Conservation (phyloP, 2,113 vertebrate species). For the Acrocephalus arundinaceus region DNA sequence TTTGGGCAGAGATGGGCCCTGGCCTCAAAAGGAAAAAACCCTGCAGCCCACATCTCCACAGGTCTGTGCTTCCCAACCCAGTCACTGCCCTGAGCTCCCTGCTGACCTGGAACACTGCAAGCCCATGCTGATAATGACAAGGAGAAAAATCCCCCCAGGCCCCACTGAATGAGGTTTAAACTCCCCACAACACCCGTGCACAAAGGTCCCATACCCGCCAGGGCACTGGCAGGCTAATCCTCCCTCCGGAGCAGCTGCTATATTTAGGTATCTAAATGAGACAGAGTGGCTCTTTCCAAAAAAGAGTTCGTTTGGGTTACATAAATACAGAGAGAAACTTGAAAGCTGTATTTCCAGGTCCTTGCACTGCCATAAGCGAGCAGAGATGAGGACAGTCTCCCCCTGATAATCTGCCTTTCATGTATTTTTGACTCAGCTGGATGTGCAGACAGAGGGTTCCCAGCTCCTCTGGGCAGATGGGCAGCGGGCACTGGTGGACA, state of each 20-base stretch:
- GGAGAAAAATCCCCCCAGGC: not conserved
- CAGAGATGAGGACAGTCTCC: not conserved
- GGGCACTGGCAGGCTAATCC: not conserved
- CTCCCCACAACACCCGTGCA: not conserved
- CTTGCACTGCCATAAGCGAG: not conserved
- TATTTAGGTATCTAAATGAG: constrained; percentile 52
- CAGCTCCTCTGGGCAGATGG: not conserved
- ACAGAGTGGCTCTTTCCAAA: constrained; percentile 37
- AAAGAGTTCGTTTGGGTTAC: constrained; percentile 55
- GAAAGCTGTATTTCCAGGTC: constrained; percentile 45
- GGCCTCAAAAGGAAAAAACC: not conserved
- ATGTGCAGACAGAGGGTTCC: not conserved
- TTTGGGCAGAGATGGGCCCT: not conserved
- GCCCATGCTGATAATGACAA: not conserved
- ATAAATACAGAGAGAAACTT: constrained; percentile 48
- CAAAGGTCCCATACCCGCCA: not conserved
- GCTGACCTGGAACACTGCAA: fast-evolving
- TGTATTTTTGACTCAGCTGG: not conserved
- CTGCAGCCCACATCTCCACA: not conserved
- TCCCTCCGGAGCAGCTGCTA: not conserved
- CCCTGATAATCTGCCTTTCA: not conserved
- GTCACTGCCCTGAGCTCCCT: fast-evolving
- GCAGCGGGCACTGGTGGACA: not conserved
- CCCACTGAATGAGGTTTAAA: not conserved
- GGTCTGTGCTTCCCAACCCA: not conserved